Conservation (phyloP, 1,140 invertebrate species). For the Matsumurasca onukii region DNA sequence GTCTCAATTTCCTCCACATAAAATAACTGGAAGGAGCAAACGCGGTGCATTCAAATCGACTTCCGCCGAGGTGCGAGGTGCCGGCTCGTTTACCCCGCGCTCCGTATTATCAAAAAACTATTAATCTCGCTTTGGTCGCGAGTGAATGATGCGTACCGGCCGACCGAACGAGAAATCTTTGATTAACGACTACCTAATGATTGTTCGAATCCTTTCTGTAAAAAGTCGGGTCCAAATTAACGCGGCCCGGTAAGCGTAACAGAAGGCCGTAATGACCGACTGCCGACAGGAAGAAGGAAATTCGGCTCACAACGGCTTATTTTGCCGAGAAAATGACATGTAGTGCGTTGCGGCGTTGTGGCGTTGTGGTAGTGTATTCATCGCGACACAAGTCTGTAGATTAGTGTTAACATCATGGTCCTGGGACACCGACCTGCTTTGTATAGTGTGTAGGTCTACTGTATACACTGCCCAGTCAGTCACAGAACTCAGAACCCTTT, state of each 20-base stretch:
- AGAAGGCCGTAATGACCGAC: constrained; percentile 10
- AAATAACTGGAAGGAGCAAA: constrained; percentile 27
- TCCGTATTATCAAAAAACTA: constrained; percentile 24
- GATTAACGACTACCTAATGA: constrained; percentile 14
- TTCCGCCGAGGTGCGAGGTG: too few species aligned
- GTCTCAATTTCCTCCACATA: constrained; percentile 29
- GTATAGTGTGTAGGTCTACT: too few species aligned
- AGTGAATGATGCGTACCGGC: constrained; percentile 10
- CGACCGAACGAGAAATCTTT: constrained; percentile 17
- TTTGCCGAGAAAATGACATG: too few species aligned
- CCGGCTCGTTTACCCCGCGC: background rate
- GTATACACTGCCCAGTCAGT: too few species aligned
- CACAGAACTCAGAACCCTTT: too few species aligned
- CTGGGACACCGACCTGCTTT: too few species aligned
- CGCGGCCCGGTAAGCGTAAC: background rate
- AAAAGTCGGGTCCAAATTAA: constrained; percentile 16
- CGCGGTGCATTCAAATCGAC: constrained; percentile 26
- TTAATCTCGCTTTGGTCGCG: constrained; percentile 13
- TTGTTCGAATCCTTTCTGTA: constrained; percentile 22
- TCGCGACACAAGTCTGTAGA: too few species aligned
- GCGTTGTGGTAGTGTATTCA: too few species aligned
- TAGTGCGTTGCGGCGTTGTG: too few species aligned
- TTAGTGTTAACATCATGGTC: too few species aligned
- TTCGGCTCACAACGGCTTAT: too few species aligned
- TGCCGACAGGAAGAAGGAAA: constrained; percentile 3